These are phyloP conservation scores for Drosophila kambysellisi DNA, from an alignment of 2,888 invertebrate species.

Conservation along the genomic window DNA sequence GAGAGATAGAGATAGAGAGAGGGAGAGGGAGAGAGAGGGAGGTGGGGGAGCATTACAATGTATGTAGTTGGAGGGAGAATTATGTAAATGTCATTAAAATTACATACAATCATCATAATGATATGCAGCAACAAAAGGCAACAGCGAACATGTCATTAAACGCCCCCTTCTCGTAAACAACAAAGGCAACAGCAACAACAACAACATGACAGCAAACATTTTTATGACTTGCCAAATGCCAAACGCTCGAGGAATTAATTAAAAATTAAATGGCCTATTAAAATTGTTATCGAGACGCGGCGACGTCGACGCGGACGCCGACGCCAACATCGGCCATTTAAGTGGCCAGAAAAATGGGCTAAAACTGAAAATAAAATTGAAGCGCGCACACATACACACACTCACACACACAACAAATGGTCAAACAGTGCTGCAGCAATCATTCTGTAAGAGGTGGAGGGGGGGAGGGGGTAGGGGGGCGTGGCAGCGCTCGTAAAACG, in stretches of 20 bases:
- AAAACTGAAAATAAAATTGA: slow-evolving; percentile 55
- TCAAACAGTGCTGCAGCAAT: slow-evolving; percentile 47
- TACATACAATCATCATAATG: slow-evolving; percentile 65
- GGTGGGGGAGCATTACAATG: neutral
- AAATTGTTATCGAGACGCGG: slow-evolving; percentile 77
- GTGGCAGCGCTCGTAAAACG: slow-evolving; percentile 60
- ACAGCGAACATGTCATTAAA: slow-evolving; percentile 60
- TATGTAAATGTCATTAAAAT: slow-evolving; percentile 41
- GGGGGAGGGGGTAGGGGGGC: slow-evolving; percentile 1
- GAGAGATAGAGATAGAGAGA: neutral
- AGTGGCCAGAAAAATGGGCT: slow-evolving; percentile 61
- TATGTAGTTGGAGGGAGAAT: neutral
- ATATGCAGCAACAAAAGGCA: slow-evolving; percentile 58
- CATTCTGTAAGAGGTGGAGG: slow-evolving; percentile 19
- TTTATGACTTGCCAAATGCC: slow-evolving; percentile 76
- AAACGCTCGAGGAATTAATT: slow-evolving; percentile 75
- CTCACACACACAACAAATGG: slow-evolving; percentile 2
- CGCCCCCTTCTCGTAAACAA: slow-evolving; percentile 20
- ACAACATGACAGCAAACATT: slow-evolving; percentile 63
- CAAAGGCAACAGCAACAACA: slow-evolving; percentile 10
- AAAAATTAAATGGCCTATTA: slow-evolving; percentile 80
- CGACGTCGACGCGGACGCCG: slow-evolving; percentile 36
- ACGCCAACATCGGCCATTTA: slow-evolving; percentile 53
- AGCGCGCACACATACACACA: slow-evolving; percentile 2
- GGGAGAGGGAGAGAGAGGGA: neutral